These are phyloP conservation scores for Brachyptera risi DNA, from an alignment of 2,888 invertebrate species.

Conservation along the genomic window DNA sequence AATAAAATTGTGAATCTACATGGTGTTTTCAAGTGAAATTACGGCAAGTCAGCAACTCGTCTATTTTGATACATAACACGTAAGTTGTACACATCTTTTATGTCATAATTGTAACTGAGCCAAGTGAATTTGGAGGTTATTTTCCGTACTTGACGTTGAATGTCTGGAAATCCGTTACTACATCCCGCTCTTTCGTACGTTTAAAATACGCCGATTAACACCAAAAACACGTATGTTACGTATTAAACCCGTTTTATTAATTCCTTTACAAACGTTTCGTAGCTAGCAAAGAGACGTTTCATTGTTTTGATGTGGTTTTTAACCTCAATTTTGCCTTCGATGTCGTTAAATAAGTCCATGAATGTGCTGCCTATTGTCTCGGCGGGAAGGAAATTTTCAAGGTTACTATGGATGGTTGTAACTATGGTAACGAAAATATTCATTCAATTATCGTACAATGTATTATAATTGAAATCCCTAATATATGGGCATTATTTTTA, in stretches of 20 bases:
- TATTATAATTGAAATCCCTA: too few species aligned
- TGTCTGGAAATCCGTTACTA: slow-evolving; percentile 1
- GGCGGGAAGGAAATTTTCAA: slow-evolving; percentile 34
- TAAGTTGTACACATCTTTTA: not conserved
- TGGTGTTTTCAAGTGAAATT: slow-evolving; percentile 13
- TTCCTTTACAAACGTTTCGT: not conserved
- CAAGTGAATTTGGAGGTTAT: slow-evolving; percentile 15
- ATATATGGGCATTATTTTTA: too few species aligned
- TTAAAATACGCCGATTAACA: not conserved
- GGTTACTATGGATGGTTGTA: slow-evolving; percentile 33
- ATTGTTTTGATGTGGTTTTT: not conserved
- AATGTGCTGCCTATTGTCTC: slow-evolving; percentile 29
- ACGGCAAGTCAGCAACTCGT: not conserved
- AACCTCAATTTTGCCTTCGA: not conserved
- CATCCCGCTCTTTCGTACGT: slow-evolving; percentile 13
- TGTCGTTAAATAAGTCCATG: not conserved
- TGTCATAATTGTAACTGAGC: not conserved
- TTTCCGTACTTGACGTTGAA: slow-evolving; percentile 5
- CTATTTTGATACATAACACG: not conserved
- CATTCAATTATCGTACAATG: too few species aligned
- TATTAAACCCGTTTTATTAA: not conserved
- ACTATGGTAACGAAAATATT: slow-evolving; percentile 32
- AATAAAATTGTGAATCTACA: not conserved
- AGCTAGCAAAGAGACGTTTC: not conserved
- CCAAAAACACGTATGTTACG: not conserved